A percentile compares a stretch with the other conserved stretches of the same genome.
Conservation (phyloP, 2,797 vertebrate genomes). For the Lepilemur septentrionalis region DNA sequence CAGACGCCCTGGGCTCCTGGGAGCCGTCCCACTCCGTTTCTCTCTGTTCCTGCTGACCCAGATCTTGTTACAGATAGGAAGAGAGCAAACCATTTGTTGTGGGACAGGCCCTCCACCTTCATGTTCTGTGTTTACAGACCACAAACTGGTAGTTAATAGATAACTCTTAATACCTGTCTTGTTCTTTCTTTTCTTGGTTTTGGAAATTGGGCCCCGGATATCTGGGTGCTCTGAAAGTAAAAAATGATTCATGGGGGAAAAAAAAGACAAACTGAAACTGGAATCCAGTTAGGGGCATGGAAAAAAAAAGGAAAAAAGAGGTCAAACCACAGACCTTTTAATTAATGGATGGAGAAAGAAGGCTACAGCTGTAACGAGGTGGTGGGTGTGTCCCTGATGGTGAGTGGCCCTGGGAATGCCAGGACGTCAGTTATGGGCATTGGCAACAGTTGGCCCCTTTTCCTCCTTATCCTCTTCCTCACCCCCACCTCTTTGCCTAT, state of each 20-base stretch:
- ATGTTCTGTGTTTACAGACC: not conserved
- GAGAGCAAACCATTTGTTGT: not conserved
- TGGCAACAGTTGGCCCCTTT: not conserved
- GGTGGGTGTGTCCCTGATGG: not conserved
- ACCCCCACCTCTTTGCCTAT: not conserved
- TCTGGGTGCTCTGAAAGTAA: not conserved
- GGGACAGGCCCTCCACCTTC: not conserved
- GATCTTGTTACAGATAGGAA: not conserved
- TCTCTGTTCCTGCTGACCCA: not conserved
- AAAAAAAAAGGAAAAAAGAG: not conserved
- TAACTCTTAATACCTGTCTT: not conserved
- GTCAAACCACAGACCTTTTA: not conserved
- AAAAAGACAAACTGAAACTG: not conserved
- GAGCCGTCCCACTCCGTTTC: fast-evolving
- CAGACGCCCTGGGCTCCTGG: not conserved
- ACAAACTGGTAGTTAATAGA: not conserved
- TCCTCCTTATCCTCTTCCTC: not conserved
- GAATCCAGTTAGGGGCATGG: not conserved
- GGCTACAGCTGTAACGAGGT: fast-evolving
- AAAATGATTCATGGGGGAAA: not conserved
- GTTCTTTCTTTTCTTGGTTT: not conserved
- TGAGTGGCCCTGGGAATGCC: not conserved
- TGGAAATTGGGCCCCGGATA: not conserved
- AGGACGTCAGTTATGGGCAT: not conserved
- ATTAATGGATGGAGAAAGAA: not conserved